Evolutionary conservation across 2,797 vertebrate species (phyloP), one percentile per base, ranked within the genome.

Genomic region (Betta splendens): DNA sequence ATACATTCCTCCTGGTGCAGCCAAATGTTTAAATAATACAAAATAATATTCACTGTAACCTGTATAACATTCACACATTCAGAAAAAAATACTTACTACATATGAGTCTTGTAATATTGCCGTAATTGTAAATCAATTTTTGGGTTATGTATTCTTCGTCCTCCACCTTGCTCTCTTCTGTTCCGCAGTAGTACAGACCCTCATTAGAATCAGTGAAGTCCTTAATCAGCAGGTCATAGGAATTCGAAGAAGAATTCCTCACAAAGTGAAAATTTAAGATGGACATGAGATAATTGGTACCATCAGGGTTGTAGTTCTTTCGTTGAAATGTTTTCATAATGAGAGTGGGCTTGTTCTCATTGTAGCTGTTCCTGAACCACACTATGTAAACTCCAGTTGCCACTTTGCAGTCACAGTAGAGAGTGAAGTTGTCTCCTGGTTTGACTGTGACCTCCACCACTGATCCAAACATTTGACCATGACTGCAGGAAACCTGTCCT

Each of bases 171-270:
- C 0, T 2, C n/a, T 15, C 0, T 39, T 49, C 51, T 25, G 22
- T 65, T 42, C 72, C 68, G 65, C 80, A 81, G 62, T 68, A 83
- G 54, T 83, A 85, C 18, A 72, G 22, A 17, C 78, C 83, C 28
- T 72, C 58, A 2, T 81, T 74, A 22, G 64, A 44, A 2, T 31
- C 21, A 26, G 53, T 60, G 31, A 65, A 4, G 20, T 80, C 78
- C 4, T 2, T 9, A 32, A 80, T 83, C 16, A 54, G 17, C n/a
- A 85, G 44, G 42, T 79, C 63, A 9, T n/a, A 67, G 4, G 58
- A 64, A 0, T 17, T 0, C 17, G 21, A 62, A 1, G 61, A 67
- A 0, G 4, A 0, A 3, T 81, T 80, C 3, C 1, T 17, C 28
- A 53, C 0, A 0, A 76, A 63, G 4, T 13, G 15, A 4, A 72